These are phyloP conservation scores for Hydropsyche tenuis DNA, from an alignment of 1,140 invertebrate species.

Conservation along the genomic window DNA sequence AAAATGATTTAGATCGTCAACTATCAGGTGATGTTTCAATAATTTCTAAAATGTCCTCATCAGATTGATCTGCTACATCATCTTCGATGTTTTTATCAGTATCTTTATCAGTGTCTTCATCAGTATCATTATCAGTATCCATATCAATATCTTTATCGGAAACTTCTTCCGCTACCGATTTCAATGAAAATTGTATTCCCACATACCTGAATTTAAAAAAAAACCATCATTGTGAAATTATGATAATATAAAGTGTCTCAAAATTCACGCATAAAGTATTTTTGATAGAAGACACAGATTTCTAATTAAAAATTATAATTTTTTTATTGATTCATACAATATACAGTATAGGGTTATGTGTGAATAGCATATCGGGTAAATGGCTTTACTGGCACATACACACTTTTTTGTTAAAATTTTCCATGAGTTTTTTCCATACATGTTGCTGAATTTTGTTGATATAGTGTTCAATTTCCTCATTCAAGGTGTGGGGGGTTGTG, in stretches of 20 bases:
- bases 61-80: not conserved
- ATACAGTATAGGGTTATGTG: too few species aligned
- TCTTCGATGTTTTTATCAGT: not conserved
- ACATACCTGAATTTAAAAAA: slow-evolving; percentile 40
- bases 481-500: too few species aligned
- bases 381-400: too few species aligned
- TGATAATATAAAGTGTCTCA: too few species aligned
- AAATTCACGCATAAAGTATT: too few species aligned
- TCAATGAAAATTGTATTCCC: slow-evolving; percentile 32
- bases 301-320: not conserved
- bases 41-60: not conserved
- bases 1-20: not conserved
- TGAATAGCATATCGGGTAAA: too few species aligned
- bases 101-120: not conserved
- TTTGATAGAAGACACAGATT: not conserved
- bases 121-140: slow-evolving; percentile 6
- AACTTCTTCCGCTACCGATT: slow-evolving; percentile 30
- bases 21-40: not conserved
- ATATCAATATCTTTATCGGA: slow-evolving; percentile 15
- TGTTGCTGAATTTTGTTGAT: too few species aligned
- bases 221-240: not conserved
- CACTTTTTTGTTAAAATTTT: too few species aligned
- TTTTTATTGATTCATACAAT: too few species aligned
- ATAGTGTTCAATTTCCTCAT: too few species aligned
- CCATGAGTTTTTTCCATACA: too few species aligned